Conservation (phyloP, 2,888 invertebrate species). For the Dioctria rufipes region DNA sequence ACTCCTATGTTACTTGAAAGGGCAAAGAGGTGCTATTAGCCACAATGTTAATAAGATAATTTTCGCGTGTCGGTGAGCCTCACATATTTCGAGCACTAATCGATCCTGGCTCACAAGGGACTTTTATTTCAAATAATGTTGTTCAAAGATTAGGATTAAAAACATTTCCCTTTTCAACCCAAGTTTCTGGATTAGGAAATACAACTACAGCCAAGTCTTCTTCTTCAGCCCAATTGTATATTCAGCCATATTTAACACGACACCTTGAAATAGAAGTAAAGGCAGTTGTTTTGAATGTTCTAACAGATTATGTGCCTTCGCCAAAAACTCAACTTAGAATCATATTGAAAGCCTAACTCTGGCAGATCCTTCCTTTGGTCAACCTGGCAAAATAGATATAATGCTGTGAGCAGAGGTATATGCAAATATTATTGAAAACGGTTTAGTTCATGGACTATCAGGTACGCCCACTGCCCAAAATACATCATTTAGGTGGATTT, state of each 20-base stretch:
- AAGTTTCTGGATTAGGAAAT: no score
- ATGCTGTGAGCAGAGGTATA: no score
- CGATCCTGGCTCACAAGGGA: slow-evolving; percentile 9
- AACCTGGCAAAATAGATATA: no score
- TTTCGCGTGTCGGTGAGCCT: background rate
- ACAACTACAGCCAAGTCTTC: no score
- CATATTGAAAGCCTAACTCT: no score
- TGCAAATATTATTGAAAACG: no score
- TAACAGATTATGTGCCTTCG: no score
- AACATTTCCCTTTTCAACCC: no score
- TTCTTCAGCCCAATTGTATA: background rate
- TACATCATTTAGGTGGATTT: background rate
- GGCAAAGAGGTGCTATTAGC: background rate
- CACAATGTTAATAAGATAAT: background rate
- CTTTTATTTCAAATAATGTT: background rate
- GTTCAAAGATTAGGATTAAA: background rate
- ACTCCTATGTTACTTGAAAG: background rate
- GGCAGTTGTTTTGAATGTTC: background rate
- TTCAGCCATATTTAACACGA: background rate
- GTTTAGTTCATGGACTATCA: background rate
- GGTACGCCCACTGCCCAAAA: slow-evolving; percentile 13
- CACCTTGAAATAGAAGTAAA: background rate
- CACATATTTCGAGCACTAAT: background rate
- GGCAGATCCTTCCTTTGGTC: no score
- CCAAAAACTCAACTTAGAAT: no score